These are phyloP conservation scores for Mesitornis unicolor DNA, from an alignment of 2,113 vertebrate genomes.

Conservation along the genomic window DNA sequence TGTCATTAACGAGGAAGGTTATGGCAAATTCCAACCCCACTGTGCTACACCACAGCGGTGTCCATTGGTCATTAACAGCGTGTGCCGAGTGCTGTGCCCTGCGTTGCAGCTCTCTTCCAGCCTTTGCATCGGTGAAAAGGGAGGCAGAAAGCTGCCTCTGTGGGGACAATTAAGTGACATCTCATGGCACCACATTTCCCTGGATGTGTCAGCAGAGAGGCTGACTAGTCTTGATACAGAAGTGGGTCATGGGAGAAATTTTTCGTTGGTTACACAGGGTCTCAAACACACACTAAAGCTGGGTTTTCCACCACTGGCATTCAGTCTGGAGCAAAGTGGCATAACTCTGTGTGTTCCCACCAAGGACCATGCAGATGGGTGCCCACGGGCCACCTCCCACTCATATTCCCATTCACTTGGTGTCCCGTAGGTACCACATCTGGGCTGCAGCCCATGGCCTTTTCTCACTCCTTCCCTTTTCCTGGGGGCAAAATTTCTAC, in stretches of 20 bases:
- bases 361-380: accelerated
- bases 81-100: not conserved
- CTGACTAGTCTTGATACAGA: not conserved
- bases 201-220: not conserved
- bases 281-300: accelerated
- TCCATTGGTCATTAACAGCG: not conserved
- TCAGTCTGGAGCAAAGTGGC: not conserved
- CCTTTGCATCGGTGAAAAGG: not conserved
- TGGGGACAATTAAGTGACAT: not conserved
- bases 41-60: not conserved
- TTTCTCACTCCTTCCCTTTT: not conserved
- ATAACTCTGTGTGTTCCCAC: not conserved
- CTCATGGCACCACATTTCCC: not conserved
- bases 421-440: not conserved
- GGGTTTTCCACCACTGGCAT: not conserved
- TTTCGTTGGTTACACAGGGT: not conserved
- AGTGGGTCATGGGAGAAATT: not conserved
- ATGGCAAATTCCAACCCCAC: not conserved
- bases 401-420: accelerated
- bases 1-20: slow-evolving; percentile 20
- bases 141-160: not conserved
- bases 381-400: not conserved
- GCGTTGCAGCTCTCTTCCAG: not conserved
- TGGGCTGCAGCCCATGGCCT: not conserved
- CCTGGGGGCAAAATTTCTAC: not conserved